Percentiles rank a stretch among this genome's conserved stretches.
Evolutionary conservation across 2,113 vertebrate genomes (phyloP).

Genomic region (Dromiciops gliroides): DNA sequence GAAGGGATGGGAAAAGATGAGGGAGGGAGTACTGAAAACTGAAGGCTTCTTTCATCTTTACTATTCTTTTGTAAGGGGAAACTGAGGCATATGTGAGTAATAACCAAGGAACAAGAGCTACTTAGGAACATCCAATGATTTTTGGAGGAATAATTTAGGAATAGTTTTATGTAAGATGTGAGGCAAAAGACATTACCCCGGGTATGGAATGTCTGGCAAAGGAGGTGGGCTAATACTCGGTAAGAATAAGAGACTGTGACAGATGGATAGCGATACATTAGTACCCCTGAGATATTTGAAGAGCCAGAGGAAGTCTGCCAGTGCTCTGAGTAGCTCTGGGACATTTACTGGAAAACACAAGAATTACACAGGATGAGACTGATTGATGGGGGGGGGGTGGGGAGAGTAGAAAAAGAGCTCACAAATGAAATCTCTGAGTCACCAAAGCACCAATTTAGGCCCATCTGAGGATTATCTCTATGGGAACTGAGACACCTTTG

Average conservation of each 20-base stretch:
- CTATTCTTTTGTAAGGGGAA: neutral
- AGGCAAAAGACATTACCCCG: neutral
- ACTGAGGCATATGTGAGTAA: neutral
- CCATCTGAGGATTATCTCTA: neutral
- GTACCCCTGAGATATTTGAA: neutral
- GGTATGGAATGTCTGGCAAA: neutral
- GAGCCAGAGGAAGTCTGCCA: neutral
- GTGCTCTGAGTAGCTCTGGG: neutral
- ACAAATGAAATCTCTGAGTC: neutral
- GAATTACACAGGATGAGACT: neutral
- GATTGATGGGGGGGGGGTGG: neutral
- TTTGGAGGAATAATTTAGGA: neutral
- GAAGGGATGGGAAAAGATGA: neutral
- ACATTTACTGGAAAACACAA: neutral
- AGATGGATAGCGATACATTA: neutral
- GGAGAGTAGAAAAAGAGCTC: neutral
- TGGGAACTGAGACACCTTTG: neutral
- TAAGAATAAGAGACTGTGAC: neutral
- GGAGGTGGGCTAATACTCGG: neutral
- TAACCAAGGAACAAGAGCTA: neutral
- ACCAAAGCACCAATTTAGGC: neutral
- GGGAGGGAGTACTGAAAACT: neutral
- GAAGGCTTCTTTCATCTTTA: neutral
- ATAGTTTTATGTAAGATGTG: neutral
- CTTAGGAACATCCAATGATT: neutral